Evolutionary conservation across 2,113 vertebrate genomes (phyloP).

Genomic region (Lonchura striata): DNA sequence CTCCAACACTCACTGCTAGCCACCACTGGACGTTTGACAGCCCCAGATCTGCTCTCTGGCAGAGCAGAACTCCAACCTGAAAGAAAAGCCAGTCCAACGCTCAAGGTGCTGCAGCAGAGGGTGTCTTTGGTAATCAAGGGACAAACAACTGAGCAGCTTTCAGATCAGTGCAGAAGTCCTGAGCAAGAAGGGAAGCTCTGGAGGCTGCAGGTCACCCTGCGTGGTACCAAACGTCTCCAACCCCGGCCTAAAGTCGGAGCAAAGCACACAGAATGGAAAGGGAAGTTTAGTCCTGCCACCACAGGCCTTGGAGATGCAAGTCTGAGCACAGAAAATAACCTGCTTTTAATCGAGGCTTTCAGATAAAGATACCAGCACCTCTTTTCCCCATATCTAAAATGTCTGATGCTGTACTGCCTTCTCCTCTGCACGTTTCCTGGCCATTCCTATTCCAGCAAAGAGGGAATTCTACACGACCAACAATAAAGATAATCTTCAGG

Average conservation of each 20-base stretch:
- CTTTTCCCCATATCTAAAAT: background rate
- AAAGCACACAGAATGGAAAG: background rate
- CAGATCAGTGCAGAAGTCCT: background rate
- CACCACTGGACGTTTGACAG: background rate
- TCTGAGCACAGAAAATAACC: background rate
- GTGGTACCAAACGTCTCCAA: background rate
- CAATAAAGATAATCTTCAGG: background rate
- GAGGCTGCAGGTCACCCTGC: background rate
- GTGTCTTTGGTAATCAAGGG: background rate
- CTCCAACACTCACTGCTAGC: background rate
- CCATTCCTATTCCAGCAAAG: background rate
- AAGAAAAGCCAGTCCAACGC: background rate
- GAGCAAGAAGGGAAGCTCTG: background rate
- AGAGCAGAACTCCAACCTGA: background rate
- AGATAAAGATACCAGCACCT: background rate
- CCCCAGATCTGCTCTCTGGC: background rate
- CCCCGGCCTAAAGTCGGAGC: background rate
- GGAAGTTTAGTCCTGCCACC: background rate
- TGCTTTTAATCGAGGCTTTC: background rate
- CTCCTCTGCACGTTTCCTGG: background rate
- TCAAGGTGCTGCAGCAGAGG: background rate
- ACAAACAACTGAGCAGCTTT: background rate
- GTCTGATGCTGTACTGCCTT: background rate
- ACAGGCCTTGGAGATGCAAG: background rate
- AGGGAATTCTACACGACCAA: background rate